Percentiles rank a stretch among this genome's conserved stretches.
Evolutionary conservation across 2,888 invertebrate species (phyloP).

Genomic region (Drosophila mercatorum): DNA sequence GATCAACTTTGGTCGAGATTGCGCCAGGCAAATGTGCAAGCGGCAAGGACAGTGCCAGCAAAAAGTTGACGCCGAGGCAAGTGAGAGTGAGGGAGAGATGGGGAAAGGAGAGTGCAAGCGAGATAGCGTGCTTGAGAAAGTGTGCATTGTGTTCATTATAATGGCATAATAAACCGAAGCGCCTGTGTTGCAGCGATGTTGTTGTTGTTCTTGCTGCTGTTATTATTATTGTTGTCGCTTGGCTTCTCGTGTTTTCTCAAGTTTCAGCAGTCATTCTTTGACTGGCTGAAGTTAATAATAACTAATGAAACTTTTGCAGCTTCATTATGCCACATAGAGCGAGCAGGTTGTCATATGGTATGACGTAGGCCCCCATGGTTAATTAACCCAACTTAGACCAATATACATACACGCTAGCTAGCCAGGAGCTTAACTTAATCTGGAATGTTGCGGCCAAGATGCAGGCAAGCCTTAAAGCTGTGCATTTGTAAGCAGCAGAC

Average conservation of each 20-base stretch:
- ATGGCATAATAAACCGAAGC: slow-evolving; percentile 76
- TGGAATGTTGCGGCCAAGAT: neutral
- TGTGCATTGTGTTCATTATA: slow-evolving; percentile 78
- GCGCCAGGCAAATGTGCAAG: slow-evolving; percentile 73
- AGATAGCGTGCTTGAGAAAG: slow-evolving; percentile 41
- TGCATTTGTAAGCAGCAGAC: slow-evolving; percentile 6
- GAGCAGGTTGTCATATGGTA: slow-evolving; percentile 5
- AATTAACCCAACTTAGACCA: slow-evolving; percentile 47
- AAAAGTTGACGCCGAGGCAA: slow-evolving; percentile 55
- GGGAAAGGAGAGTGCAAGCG: neutral
- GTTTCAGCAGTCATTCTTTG: slow-evolving; percentile 42
- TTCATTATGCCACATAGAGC: slow-evolving; percentile 46
- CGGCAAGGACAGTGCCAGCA: slow-evolving; percentile 60
- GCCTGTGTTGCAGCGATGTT: slow-evolving; percentile 29
- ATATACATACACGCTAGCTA: slow-evolving; percentile 1
- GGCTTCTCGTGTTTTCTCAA: slow-evolving; percentile 47
- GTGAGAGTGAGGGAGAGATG: neutral
- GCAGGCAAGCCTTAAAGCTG: slow-evolving; percentile 12
- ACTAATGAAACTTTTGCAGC: slow-evolving; percentile 49
- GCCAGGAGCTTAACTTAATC: slow-evolving; percentile 13
- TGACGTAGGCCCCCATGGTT: slow-evolving; percentile 27
- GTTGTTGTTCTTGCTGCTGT: slow-evolving; percentile 17
- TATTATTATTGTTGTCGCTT: slow-evolving; percentile 31
- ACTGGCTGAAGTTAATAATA: slow-evolving; percentile 50
- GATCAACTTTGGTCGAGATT: slow-evolving; percentile 66